A percentile compares a stretch with the other conserved stretches of the same genome.
Evolutionary conservation across 2,888 invertebrate genomes (phyloP).

Genomic region (Synergus itoensis): DNA sequence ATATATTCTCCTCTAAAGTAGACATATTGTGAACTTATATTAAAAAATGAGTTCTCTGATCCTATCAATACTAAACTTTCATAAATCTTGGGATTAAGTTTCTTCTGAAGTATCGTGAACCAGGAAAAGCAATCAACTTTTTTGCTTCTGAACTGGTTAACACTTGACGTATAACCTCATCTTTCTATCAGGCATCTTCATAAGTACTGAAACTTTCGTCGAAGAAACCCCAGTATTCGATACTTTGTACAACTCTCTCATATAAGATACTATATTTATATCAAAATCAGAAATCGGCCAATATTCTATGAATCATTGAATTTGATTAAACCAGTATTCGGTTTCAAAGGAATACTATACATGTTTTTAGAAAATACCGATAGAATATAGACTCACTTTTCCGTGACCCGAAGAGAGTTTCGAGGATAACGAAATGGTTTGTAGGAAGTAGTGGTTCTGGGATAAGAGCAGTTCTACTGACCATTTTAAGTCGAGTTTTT

Average conservation of each 20-base stretch:
- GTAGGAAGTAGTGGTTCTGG: not conserved
- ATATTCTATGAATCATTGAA: not conserved
- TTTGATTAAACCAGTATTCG: not conserved
- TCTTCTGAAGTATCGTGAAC: conserved; percentile 6
- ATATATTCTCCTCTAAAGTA: not conserved
- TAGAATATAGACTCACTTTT: not conserved
- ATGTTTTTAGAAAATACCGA: not conserved
- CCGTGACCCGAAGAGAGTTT: conserved; percentile 2
- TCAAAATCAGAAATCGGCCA: not conserved
- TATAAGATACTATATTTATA: not conserved
- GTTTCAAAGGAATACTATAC: not conserved
- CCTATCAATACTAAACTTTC: conserved; percentile 16
- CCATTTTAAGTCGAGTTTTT: not conserved
- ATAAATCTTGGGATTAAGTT: not conserved
- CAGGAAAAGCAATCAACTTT: conserved; percentile 16
- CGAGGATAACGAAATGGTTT: not conserved
- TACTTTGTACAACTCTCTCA: not conserved
- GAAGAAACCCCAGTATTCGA: not conserved
- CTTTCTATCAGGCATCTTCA: conserved; percentile 4
- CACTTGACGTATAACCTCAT: conserved; percentile 24
- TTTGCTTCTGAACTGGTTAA: conserved; percentile 24
- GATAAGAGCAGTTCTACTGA: conserved; percentile 20
- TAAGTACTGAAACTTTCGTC: not conserved
- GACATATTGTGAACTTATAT: not conserved
- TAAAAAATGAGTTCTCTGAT: not conserved